phyloP scores from a whole-genome alignment of 1,140 invertebrate genomes.

The Trachymyrmex cornetzi region DNA sequence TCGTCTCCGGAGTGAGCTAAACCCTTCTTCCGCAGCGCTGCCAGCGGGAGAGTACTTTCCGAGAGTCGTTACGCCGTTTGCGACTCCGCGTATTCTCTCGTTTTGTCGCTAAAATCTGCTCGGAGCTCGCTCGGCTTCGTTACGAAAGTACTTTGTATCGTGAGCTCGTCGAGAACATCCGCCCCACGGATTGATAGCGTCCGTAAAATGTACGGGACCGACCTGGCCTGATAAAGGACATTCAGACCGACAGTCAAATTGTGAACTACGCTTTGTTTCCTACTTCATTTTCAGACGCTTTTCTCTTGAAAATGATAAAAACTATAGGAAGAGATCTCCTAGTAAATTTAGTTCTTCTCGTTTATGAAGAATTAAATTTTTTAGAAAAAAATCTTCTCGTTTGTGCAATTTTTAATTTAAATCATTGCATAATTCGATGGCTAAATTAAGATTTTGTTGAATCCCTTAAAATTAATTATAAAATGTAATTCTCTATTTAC shows the following conservation, averaged over 20 bases:
- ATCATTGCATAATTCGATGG: not conserved
- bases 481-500: not conserved
- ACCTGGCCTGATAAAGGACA: not conserved
- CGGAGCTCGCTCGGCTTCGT: slow-evolving; percentile 30
- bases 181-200: slow-evolving; percentile 30
- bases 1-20: slow-evolving; percentile 54
- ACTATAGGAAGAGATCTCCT: not conserved
- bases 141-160: slow-evolving; percentile 56
- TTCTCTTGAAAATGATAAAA: not conserved
- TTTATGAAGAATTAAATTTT: too few species aligned
- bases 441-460: not conserved
- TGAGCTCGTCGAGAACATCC: slow-evolving; percentile 17
- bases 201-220: slow-evolving; percentile 8
- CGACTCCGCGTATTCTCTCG: slow-evolving; percentile 37
- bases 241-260: not conserved
- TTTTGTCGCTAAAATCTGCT: slow-evolving; percentile 45
- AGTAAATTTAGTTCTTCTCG: not conserved
- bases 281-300: not conserved
- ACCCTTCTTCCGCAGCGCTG: slow-evolving; percentile 34
- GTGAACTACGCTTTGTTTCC: slow-evolving; percentile 6
- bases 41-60: slow-evolving; percentile 38
- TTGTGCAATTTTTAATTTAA: not conserved
- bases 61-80: slow-evolving; percentile 50
- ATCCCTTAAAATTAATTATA: not conserved
- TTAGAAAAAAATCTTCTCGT: not conserved